These are phyloP conservation scores for Eretmodus cyanostictus DNA, from an alignment of 2,113 vertebrate species.

Conservation along the genomic window DNA sequence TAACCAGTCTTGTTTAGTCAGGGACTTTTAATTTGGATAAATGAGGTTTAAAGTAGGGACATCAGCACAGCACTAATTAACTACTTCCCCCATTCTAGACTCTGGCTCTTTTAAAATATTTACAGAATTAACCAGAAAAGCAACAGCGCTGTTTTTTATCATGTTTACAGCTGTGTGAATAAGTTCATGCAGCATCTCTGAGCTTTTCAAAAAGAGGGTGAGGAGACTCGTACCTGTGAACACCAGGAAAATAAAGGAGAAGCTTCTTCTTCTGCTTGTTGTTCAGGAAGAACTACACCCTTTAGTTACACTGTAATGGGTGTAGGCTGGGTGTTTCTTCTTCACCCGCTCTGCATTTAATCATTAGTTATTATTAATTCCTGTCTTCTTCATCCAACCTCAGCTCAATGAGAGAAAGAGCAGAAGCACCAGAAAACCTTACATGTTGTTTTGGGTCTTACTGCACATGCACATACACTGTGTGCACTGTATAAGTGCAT, in stretches of 20 bases:
- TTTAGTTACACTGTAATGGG: neutral
- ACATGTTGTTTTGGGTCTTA: neutral
- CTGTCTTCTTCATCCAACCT: neutral
- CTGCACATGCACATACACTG: rapidly evolving
- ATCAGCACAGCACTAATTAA: neutral
- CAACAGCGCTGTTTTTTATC: neutral
- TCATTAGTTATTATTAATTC: neutral
- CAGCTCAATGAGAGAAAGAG: neutral
- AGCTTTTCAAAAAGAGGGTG: neutral
- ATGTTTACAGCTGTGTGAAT: neutral
- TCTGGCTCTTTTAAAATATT: neutral
- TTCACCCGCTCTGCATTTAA: neutral
- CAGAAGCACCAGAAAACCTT: neutral
- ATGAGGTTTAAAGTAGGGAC: neutral
- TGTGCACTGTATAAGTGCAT: neutral
- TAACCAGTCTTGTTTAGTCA: neutral
- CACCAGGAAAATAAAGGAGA: neutral
- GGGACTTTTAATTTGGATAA: neutral
- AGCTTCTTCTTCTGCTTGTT: neutral
- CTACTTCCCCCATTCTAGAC: neutral
- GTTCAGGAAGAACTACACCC: neutral
- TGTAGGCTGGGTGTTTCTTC: neutral
- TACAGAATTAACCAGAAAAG: neutral
- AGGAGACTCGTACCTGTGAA: neutral
- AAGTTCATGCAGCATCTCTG: neutral